A percentile compares a stretch with the other conserved stretches of the same genome.
phyloP scores from a whole-genome alignment of 2,113 vertebrate species.

The Pardalotus punctatus region DNA sequence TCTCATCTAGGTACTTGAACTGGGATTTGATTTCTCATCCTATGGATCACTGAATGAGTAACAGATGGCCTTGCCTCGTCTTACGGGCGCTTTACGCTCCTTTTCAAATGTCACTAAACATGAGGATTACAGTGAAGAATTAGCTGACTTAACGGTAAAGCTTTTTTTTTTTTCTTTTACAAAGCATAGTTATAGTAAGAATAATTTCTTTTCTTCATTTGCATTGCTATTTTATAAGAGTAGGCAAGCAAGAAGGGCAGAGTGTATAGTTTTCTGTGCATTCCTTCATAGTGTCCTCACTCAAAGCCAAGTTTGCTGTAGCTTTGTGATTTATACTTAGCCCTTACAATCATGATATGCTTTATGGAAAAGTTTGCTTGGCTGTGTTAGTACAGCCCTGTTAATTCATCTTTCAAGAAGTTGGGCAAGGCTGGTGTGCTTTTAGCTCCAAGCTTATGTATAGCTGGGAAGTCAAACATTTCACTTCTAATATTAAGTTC shows the following conservation, averaged over 20 bases:
- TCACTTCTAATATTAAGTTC: neutral
- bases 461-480: neutral
- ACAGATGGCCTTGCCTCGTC: constrained; percentile 91
- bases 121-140: constrained; percentile 83
- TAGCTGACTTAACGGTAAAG: constrained; percentile 87
- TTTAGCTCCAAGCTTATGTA: neutral
- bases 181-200: neutral
- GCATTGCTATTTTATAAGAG: neutral
- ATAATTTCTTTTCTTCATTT: neutral
- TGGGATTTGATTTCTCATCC: constrained; percentile 63
- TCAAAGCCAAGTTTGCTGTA: neutral
- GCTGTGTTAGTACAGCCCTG: neutral
- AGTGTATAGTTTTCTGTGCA: neutral
- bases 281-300: neutral
- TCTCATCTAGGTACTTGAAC: constrained; percentile 60
- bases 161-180: neutral
- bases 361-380: neutral
- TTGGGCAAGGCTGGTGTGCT: neutral
- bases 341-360: neutral
- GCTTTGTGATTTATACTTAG: neutral
- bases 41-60: constrained; percentile 72
- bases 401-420: neutral
- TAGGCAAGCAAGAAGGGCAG: neutral
- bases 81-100: constrained; percentile 92
- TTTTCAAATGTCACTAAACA: constrained; percentile 95